Base-by-base conservation (phyloP, 1,140 invertebrate species). In the Musca domestica region DNA sequence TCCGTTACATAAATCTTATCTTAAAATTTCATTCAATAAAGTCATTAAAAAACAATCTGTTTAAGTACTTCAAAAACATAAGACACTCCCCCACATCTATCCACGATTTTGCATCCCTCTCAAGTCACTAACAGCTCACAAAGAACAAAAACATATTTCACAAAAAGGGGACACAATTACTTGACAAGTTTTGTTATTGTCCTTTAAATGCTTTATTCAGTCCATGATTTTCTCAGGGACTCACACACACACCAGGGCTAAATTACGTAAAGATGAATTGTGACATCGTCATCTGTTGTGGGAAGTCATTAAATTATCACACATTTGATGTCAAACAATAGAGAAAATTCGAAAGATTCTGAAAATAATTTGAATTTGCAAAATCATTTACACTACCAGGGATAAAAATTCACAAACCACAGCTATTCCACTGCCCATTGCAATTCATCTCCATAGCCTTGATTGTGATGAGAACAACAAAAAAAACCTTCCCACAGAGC, bases 251-350 rank as follows among this genome's bases (percentile, higher is more conserved):
- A 41, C 34, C 6, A 41, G 12, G 10, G 34, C 34, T 41, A 10
- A 2, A 41, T 41, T 58, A 15, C 54, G 15, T 25, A 3, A 58
- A 58, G 25, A 25, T 25, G 23, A 56, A 6, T 25, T n/a, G 34
- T 41, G 34, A 12, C 6, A 7, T 41, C 2, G 34, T 41, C 34
- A 41, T 41, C 34, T 41, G 34, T 41, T 74, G 75, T 73, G 75
- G 73, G 73, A 74, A 77, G 72, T 79, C 77, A 79, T 79, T 79
- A 79, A 79, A 79, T 79, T 79, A 79, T 79, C 77, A 79, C 77
- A 79, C 75, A 79, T 79, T 79, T 76, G 75, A 77, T 75, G 71
- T 79, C 74, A 79, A 79, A 79, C 77, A 79, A 79, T 79, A 75
- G 56, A 77, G 70, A 64, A 64, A 49, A 49, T 5, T 12, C 34